A percentile compares a stretch with the other conserved stretches of the same genome.
phyloP scores from a whole-genome alignment of 2,113 vertebrate species.

The Dunckerocampus dactyliophorus region DNA sequence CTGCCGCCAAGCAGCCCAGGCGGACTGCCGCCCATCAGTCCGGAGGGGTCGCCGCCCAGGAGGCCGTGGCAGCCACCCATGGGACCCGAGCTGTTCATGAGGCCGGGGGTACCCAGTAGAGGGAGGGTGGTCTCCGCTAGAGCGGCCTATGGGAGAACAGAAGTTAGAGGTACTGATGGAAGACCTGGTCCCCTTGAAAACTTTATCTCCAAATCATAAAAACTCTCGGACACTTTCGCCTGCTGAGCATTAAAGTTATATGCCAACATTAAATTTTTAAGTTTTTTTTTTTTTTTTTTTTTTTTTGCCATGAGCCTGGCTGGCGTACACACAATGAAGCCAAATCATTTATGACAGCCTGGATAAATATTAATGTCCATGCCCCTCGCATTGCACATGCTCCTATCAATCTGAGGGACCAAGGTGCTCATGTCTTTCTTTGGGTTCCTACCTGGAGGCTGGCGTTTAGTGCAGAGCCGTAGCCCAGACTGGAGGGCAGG shows the following conservation, averaged over 20 bases:
- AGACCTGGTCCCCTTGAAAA: slow-evolving; percentile 71
- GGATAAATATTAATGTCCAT: slow-evolving; percentile 99
- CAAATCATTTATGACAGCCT: slow-evolving; percentile 98
- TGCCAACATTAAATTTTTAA: slow-evolving; percentile 96
- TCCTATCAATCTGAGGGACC: slow-evolving; percentile 84
- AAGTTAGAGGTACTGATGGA: neutral
- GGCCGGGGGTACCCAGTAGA: slow-evolving; percentile 87
- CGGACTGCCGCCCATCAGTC: slow-evolving; percentile 87
- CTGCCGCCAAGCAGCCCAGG: slow-evolving; percentile 83
- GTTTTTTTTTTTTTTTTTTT: slow-evolving; percentile 96
- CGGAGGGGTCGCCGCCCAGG: slow-evolving; percentile 88
- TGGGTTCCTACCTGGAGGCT: slow-evolving; percentile 88
- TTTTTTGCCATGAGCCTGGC: slow-evolving; percentile 94
- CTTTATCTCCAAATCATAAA: slow-evolving; percentile 85
- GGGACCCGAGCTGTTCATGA: slow-evolving; percentile 86
- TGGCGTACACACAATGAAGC: slow-evolving; percentile 84
- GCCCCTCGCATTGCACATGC: slow-evolving; percentile 87
- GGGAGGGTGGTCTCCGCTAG: slow-evolving; percentile 97
- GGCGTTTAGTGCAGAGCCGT: slow-evolving; percentile 96
- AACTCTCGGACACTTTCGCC: slow-evolving; percentile 88
- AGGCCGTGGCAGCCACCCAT: slow-evolving; percentile 89
- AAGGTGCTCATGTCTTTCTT: slow-evolving; percentile 8
- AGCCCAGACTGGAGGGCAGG: slow-evolving; percentile 95
- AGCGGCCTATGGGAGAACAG: slow-evolving; percentile 78
- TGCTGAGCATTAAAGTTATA: slow-evolving; percentile 97